Percentiles rank a stretch among this genome's conserved stretches.
Conservation (phyloP, 1,140 invertebrate species). For the Nephotettix cincticeps region DNA sequence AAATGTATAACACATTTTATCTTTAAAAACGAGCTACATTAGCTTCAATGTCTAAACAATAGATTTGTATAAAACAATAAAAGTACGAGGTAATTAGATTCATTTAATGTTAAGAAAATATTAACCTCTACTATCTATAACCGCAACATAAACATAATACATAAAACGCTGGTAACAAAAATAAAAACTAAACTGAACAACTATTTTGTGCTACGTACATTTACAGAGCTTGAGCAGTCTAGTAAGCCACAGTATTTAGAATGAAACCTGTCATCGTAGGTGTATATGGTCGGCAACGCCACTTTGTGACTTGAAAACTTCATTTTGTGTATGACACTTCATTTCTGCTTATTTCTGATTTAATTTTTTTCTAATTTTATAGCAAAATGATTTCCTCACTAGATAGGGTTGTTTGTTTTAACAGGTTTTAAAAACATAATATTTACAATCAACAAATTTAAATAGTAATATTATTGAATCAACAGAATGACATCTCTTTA, state of each 20-base stretch:
- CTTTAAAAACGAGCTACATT: no score
- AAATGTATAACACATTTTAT: no score
- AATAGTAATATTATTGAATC: no score
- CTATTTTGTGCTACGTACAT: conserved; percentile 6
- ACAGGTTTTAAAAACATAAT: no score
- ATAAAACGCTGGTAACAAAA: conserved; percentile 7
- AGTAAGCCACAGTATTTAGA: conserved; percentile 23
- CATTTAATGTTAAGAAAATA: not conserved
- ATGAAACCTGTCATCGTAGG: not conserved
- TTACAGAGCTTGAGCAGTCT: conserved; percentile 13
- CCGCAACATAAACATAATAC: not conserved
- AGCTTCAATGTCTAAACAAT: no score
- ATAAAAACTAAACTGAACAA: not conserved
- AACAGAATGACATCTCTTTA: no score
- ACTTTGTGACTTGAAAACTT: no score
- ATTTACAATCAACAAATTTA: no score
- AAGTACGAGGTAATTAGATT: conserved; percentile 1
- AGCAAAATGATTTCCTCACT: not conserved
- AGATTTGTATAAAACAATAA: no score
- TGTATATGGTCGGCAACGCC: no score
- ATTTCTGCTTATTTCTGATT: not conserved
- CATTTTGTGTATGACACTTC: no score
- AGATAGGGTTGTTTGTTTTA: no score
- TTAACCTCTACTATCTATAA: not conserved
- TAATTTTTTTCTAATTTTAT: not conserved